Percentiles rank a stretch among this genome's conserved stretches.
phyloP scores from a whole-genome alignment of 2,113 vertebrate genomes.

The Phalacrocorax aristotelis region DNA sequence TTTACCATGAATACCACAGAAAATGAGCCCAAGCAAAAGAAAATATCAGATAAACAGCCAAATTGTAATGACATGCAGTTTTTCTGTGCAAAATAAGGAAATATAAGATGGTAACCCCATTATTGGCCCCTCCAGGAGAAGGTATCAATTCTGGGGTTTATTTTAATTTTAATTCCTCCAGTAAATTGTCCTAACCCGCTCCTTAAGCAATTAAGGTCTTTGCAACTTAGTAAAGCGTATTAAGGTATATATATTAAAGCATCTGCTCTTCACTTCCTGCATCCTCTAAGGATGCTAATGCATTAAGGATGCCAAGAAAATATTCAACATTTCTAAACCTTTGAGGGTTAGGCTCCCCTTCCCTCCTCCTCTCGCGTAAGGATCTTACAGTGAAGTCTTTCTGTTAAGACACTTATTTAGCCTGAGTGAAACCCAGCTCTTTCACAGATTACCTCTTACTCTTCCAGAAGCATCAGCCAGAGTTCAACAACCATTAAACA shows the following conservation, averaged over 20 bases:
- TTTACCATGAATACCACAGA: neutral
- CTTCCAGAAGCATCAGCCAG: neutral
- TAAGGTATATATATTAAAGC: neutral
- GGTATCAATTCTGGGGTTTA: neutral
- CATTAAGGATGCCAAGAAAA: neutral
- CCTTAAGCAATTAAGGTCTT: neutral
- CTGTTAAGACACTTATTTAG: neutral
- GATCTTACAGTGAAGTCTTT: neutral
- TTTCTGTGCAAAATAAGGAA: neutral
- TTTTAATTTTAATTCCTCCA: neutral
- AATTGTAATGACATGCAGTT: accelerated
- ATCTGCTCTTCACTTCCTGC: neutral
- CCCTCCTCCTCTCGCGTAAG: neutral
- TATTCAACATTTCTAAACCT: neutral
- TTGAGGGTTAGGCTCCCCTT: neutral
- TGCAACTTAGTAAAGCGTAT: neutral
- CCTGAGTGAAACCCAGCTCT: neutral
- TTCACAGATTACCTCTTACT: neutral
- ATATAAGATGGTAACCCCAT: neutral
- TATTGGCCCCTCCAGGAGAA: neutral
- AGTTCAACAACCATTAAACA: neutral
- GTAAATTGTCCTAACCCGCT: neutral
- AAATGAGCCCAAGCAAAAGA: neutral
- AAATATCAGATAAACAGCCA: neutral
- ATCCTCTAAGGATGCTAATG: neutral